Base-by-base conservation (phyloP, 1,140 invertebrate species). In the Plutomurus gul region DNA sequence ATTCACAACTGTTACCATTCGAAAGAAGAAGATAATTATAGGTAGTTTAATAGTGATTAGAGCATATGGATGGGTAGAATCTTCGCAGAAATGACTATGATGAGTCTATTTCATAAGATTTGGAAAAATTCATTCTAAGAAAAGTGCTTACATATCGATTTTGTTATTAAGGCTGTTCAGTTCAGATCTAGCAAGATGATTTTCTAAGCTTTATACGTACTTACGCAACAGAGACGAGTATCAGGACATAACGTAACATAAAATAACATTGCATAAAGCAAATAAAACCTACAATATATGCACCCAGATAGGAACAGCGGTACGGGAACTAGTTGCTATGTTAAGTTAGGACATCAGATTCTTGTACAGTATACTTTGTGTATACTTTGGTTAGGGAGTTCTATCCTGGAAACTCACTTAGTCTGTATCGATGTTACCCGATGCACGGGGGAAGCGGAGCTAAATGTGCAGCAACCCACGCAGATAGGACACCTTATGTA, bases 121-220 rank as follows among this genome's bases (percentile, higher is more conserved):
- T 74, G 51, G 78, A 76, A 75, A 76, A 80, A 80, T 77, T 76
- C 75, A 76, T 77, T 70, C 56, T 77, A 20, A 56, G 60, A 80
- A 65, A 77, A 77, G 76, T 81, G 70, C 71, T 78, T 65, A 76
- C 13, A 36, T 82, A 82, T 82, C 81, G 81, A 82, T 82, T 82
- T 82, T 82, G 76, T 75, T 82, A 82, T 82, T 82, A 82, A 78
- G 81, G 51, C 39, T 30, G 51, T 71, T 78, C 60, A 36, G 33
- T 43, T 78, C 40, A 43, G 36, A 36, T 74, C 22, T 46, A 20
- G n/a, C 30, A 16, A 72, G 47, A 76, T 76, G 43, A 76, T 74
- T 49, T 74, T 27, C 70, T 75, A 39, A 7, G 8, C 43, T 75
- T 72, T 75, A 47, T 16, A 51, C 4, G 27, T 22, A n/a, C n/a